Evolutionary conservation across 2,113 vertebrate species (phyloP).

Genomic region (Lichenostomus cassidix): DNA sequence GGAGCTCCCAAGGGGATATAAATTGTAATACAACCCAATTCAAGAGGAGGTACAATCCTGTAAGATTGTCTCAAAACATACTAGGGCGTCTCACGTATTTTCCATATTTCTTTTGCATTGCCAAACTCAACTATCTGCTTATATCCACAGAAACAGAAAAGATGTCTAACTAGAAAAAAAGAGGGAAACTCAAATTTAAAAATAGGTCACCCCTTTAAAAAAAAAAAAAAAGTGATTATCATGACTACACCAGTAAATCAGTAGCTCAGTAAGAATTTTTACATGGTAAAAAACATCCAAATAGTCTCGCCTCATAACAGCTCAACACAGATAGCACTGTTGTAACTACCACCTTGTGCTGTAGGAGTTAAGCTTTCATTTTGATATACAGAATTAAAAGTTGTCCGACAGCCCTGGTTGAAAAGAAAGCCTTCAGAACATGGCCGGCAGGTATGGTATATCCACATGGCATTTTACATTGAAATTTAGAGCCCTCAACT

Average conservation of each 20-base stretch:
- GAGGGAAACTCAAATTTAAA: background rate
- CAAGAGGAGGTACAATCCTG: background rate
- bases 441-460: background rate
- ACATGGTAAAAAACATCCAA: background rate
- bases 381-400: background rate
- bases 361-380: background rate
- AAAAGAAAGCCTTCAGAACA: background rate
- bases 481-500: background rate
- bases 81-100: background rate
- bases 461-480: background rate
- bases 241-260: background rate
- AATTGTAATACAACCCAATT: background rate
- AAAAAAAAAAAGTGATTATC: background rate
- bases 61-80: background rate
- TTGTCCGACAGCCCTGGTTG: background rate
- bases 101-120: background rate
- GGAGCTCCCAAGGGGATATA: background rate
- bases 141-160: background rate
- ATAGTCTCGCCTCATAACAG: background rate
- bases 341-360: background rate
- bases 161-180: background rate
- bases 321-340: background rate
- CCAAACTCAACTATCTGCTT: background rate
- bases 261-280: background rate
- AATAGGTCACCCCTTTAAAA: background rate